Conservation (phyloP, 2,113 vertebrate genomes). For the Lynx canadensis region DNA sequence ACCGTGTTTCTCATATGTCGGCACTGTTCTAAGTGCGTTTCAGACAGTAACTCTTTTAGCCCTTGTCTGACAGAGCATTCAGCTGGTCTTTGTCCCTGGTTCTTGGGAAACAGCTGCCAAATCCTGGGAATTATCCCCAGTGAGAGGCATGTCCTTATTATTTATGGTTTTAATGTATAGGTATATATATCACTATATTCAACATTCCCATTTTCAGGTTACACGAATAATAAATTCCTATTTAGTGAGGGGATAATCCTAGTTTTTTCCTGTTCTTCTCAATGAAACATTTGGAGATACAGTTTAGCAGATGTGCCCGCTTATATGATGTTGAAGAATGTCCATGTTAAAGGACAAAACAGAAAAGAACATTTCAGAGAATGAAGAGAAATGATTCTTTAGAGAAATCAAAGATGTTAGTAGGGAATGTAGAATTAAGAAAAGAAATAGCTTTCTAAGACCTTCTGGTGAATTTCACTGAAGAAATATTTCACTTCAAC, state of each 20-base stretch:
- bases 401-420: not conserved
- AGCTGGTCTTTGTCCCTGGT: not conserved
- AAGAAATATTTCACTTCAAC: constrained; percentile 22
- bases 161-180: not conserved
- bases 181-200: not conserved
- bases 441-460: not conserved
- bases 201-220: constrained; percentile 14
- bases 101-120: not conserved
- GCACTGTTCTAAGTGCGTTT: not conserved
- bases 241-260: not conserved
- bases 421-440: not conserved
- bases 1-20: not conserved
- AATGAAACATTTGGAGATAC: not conserved
- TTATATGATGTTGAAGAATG: not conserved
- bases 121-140: not conserved
- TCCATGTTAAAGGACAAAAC: not conserved
- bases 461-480: not conserved
- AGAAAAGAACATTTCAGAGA: not conserved
- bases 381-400: not conserved
- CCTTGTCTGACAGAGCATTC: not conserved
- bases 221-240: constrained; percentile 26
- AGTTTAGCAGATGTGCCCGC: not conserved
- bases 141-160: not conserved
- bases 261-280: not conserved
- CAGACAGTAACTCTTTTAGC: not conserved